These are phyloP conservation scores for Clarias batrachus DNA, from an alignment of 2,113 vertebrate species.

Conservation along the genomic window DNA sequence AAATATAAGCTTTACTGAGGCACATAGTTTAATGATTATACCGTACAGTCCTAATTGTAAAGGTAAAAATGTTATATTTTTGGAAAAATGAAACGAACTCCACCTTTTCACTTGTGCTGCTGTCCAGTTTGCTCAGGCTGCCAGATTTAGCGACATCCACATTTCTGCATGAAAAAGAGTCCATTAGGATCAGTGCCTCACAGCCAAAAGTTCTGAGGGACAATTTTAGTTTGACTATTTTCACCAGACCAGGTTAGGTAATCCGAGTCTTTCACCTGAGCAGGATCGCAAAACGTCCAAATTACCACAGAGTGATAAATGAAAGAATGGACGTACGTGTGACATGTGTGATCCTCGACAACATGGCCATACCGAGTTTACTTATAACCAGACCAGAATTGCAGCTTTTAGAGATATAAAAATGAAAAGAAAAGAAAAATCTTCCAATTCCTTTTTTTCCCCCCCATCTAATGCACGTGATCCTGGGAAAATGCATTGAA, in stretches of 20 bases:
- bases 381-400: neutral
- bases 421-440: neutral
- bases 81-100: conserved; percentile 20
- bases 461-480: neutral
- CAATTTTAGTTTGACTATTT: neutral
- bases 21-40: neutral
- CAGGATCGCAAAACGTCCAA: neutral
- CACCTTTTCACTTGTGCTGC: conserved; percentile 75
- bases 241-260: neutral
- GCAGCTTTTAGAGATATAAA: neutral
- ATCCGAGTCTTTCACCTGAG: neutral
- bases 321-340: neutral
- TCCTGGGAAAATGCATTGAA: neutral
- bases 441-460: neutral
- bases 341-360: neutral
- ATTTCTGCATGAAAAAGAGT: conserved; percentile 68
- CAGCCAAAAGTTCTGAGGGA: neutral
- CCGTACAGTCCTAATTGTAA: too few relatives aligned
- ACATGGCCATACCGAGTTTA: neutral
- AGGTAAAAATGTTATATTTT: neutral
- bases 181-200: neutral
- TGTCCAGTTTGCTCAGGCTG: conserved; percentile 79
- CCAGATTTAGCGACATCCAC: conserved; percentile 71
- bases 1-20: neutral
- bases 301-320: neutral